These are phyloP conservation scores for Drosophila athabasca DNA, from an alignment of 1,140 invertebrate species.

Conservation along the genomic window DNA sequence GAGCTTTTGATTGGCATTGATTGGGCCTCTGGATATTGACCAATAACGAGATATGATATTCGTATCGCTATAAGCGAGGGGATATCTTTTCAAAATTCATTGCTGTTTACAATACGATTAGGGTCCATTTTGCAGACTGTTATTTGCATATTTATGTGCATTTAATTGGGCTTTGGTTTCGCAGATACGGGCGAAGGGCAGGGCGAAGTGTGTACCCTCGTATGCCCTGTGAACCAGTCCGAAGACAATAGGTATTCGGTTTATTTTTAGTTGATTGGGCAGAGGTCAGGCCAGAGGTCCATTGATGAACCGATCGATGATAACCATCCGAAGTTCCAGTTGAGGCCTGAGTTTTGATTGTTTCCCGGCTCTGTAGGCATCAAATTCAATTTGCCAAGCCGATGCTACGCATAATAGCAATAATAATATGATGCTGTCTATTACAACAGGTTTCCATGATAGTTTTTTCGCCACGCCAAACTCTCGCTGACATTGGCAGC, in stretches of 20 bases:
- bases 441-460: conserved; percentile 59
- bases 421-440: conserved; percentile 40
- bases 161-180: conserved; percentile 75
- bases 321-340: conserved; percentile 69
- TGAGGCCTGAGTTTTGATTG: conserved; percentile 22
- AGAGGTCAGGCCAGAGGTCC: conserved; percentile 57
- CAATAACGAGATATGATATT: conserved; percentile 33
- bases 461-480: conserved; percentile 45
- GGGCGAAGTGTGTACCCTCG: background rate
- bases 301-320: conserved; percentile 42
- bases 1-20: conserved; percentile 75
- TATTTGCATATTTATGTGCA: conserved; percentile 79
- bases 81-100: conserved; percentile 56
- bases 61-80: conserved; percentile 21
- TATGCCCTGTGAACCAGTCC: conserved; percentile 12
- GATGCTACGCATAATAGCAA: conserved; percentile 7
- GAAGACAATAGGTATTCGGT: conserved; percentile 17
- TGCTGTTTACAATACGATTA: conserved; percentile 80
- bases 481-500: conserved; percentile 38
- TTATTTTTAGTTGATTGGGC: conserved; percentile 54
- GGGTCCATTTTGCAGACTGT: conserved; percentile 46
- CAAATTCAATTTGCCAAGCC: conserved; percentile 42
- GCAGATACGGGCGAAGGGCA: conserved; percentile 19
- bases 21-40: conserved; percentile 49
- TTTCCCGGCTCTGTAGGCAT: conserved; percentile 10